These are phyloP conservation scores for Peromyscus polionotus DNA, from an alignment of 2,113 vertebrate genomes.

Conservation along the genomic window DNA sequence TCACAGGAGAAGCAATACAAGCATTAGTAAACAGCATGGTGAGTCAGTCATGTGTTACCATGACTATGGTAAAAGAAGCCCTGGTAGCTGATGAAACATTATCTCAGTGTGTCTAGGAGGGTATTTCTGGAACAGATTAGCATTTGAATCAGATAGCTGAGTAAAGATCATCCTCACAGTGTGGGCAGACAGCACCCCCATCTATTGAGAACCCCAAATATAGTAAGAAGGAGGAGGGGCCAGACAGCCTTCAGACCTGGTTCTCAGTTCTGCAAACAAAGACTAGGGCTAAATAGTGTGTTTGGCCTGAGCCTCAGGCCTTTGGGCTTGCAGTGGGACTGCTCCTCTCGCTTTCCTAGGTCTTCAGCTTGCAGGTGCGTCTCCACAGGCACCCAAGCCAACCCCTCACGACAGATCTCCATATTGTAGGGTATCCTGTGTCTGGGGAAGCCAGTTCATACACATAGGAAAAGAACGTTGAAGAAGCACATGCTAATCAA, in stretches of 20 bases:
- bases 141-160: neutral
- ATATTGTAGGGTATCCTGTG: neutral
- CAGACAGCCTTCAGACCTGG: neutral
- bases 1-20: neutral
- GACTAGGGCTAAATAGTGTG: neutral
- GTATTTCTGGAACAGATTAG: neutral
- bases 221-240: neutral
- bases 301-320: too few species aligned
- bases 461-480: neutral
- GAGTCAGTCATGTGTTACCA: neutral
- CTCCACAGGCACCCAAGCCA: neutral
- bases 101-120: neutral
- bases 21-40: neutral
- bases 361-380: neutral
- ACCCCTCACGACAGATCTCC: neutral
- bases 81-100: neutral
- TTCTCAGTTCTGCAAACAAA: neutral
- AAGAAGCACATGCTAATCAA: constrained; percentile 12
- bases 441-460: neutral
- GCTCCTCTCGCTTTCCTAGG: neutral
- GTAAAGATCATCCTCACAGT: neutral
- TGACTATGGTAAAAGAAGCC: neutral
- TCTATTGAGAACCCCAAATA: neutral
- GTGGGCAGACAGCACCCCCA: neutral
- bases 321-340: neutral